These are phyloP conservation scores for Lasioglossum villosulum DNA, from an alignment of 2,888 invertebrate species.

Conservation along the genomic window DNA sequence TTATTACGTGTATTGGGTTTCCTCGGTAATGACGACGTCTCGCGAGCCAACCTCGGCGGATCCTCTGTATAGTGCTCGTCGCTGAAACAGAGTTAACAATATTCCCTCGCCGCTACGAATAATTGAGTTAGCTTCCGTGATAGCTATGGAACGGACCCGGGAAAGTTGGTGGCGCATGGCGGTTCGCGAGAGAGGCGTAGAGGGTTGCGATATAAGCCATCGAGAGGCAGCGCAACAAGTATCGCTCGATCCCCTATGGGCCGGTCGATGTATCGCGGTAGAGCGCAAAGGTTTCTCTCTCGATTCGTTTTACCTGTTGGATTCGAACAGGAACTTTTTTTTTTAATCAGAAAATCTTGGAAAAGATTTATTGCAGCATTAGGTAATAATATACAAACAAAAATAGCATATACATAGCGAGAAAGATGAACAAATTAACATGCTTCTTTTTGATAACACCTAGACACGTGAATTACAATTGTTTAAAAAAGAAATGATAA, in stretches of 20 bases:
- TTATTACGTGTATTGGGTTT: constrained; percentile 18
- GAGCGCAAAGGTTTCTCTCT: not conserved
- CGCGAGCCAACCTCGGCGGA: not conserved
- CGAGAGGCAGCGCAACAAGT: constrained; percentile 52
- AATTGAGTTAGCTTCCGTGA: not conserved
- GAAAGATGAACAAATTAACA: no score
- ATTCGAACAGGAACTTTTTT: not conserved
- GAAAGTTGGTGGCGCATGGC: not conserved
- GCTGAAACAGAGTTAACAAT: not conserved
- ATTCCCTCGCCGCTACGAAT: not conserved
- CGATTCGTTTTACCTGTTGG: not conserved
- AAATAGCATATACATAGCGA: no score
- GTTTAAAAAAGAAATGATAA: no score
- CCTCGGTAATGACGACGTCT: not conserved
- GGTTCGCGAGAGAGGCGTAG: not conserved
- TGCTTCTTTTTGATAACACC: no score
- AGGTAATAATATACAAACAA: no score
- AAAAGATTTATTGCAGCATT: no score
- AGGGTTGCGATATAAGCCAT: not conserved
- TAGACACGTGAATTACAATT: no score
- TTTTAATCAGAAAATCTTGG: no score
- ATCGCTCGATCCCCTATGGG: constrained; percentile 3
- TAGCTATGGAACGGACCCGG: constrained; percentile 10
- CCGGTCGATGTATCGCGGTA: not conserved
- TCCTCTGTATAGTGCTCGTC: not conserved